Percentiles rank a stretch among this genome's conserved stretches.
These are phyloP conservation scores for Troides oblongomaculatus DNA, from an alignment of 2,888 invertebrate species.

Conservation along the genomic window DNA sequence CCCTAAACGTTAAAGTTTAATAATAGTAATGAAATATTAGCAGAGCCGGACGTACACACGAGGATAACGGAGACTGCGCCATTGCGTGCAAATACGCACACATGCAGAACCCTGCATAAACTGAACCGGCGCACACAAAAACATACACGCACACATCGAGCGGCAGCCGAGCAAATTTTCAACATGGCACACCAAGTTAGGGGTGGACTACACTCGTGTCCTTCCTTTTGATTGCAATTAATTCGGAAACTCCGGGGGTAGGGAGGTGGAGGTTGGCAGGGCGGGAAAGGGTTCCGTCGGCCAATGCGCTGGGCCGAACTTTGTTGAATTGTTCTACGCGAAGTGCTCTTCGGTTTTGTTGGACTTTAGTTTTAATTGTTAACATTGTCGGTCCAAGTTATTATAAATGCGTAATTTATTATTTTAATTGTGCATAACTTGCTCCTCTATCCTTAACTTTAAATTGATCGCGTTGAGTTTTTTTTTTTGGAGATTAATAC, in stretches of 20 bases:
- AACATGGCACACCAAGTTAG: slow-evolving; percentile 75
- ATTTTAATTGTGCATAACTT: slow-evolving; percentile 36
- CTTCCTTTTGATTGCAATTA: slow-evolving; percentile 81
- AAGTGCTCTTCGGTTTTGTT: slow-evolving; percentile 55
- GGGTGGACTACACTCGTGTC: slow-evolving; percentile 78
- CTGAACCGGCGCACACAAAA: slow-evolving; percentile 46
- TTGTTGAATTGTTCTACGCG: slow-evolving; percentile 52
- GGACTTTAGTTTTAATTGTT: slow-evolving; percentile 48
- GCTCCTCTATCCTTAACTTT: neutral
- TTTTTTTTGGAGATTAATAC: neutral
- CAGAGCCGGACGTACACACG: slow-evolving; percentile 18
- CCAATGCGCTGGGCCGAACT: slow-evolving; percentile 76
- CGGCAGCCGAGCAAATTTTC: slow-evolving; percentile 59
- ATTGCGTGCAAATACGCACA: slow-evolving; percentile 38
- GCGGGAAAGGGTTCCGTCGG: slow-evolving; percentile 62
- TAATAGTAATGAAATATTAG: slow-evolving; percentile 1
- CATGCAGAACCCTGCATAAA: slow-evolving; percentile 31
- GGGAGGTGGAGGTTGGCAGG: slow-evolving; percentile 39
- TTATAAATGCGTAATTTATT: slow-evolving; percentile 31
- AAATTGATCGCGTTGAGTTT: neutral
- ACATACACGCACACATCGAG: slow-evolving; percentile 32
- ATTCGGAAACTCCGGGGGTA: slow-evolving; percentile 64
- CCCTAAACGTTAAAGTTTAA: neutral
- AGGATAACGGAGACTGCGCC: slow-evolving; percentile 29
- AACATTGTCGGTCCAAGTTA: slow-evolving; percentile 33